Conservation (phyloP, 1,140 invertebrate species). For the Chlorops oryzae region DNA sequence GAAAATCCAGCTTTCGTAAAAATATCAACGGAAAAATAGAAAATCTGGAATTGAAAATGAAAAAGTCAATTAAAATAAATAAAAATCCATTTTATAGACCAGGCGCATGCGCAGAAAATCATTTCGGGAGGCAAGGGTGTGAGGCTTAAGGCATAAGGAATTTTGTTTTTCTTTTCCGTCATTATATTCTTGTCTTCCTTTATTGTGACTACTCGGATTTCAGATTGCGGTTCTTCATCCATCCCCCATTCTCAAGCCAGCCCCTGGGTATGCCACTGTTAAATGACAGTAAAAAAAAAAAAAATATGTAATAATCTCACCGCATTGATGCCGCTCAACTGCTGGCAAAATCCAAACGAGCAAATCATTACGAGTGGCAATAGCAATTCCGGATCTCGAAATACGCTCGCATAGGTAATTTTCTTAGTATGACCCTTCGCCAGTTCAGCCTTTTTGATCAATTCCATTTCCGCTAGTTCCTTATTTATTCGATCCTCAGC, state of each 20-base stretch:
- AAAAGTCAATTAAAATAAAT: slow-evolving; percentile 9
- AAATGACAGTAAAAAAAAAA: too few relatives aligned
- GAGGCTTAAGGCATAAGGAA: too few relatives aligned
- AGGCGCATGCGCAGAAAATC: too few relatives aligned
- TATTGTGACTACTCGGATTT: too few relatives aligned
- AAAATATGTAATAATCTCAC: too few relatives aligned
- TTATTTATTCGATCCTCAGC: slow-evolving; percentile 42
- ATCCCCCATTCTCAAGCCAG: too few relatives aligned
- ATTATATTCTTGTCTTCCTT: too few relatives aligned
- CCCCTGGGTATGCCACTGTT: too few relatives aligned
- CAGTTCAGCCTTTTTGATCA: slow-evolving; percentile 52
- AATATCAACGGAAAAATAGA: slow-evolving; percentile 67
- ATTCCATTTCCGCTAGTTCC: slow-evolving; percentile 49
- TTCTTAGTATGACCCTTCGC: slow-evolving; percentile 16
- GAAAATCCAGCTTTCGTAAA: slow-evolving; percentile 58
- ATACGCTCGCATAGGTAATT: slow-evolving; percentile 51
- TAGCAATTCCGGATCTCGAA: slow-evolving; percentile 52
- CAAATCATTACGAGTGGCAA: slow-evolving; percentile 67
- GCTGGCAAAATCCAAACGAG: slow-evolving; percentile 70
- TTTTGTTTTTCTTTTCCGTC: too few relatives aligned
- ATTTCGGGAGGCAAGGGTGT: too few relatives aligned
- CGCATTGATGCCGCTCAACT: slow-evolving; percentile 80
- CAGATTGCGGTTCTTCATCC: too few relatives aligned
- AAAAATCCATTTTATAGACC: too few relatives aligned
- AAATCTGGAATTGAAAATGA: slow-evolving; percentile 52